Percentiles rank a stretch among this genome's conserved stretches.
Conservation (phyloP, 2,797 vertebrate species). For the Enteromius mattozi region DNA sequence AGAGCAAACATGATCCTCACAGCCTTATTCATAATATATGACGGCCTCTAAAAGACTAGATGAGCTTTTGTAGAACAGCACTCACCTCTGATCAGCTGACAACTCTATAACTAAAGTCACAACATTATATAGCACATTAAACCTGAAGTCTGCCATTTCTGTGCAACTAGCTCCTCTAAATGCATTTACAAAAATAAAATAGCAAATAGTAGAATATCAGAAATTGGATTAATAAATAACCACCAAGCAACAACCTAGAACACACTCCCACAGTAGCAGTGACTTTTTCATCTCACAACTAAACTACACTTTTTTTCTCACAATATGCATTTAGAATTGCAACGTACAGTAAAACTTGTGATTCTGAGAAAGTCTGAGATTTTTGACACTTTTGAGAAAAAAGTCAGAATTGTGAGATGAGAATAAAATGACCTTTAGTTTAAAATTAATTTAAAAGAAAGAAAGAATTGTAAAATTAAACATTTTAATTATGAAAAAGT, state of each 20-base stretch:
- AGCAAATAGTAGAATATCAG: not conserved
- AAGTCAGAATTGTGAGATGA: not conserved
- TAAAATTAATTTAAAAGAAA: not conserved
- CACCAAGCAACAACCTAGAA: not conserved
- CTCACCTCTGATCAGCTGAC: not conserved
- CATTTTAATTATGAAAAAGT: not conserved
- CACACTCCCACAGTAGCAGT: not conserved
- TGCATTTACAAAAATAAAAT: not conserved
- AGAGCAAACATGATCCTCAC: not conserved
- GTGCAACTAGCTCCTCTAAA: not conserved
- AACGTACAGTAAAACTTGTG: not conserved
- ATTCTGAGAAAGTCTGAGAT: not conserved
- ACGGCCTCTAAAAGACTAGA: conserved; percentile 4
- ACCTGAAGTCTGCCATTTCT: not conserved
- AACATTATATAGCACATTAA: not conserved
- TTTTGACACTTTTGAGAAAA: not conserved
- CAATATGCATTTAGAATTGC: not conserved
- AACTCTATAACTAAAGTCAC: not conserved
- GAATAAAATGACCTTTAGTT: too few species aligned
- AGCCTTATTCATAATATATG: conserved; percentile 10
- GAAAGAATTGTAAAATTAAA: not conserved
- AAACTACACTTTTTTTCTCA: not conserved
- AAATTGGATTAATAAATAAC: not conserved
- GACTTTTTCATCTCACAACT: not conserved
- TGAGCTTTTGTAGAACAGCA: not conserved